phyloP scores from a whole-genome alignment of 64 coral and sea anemone genomes.

The Trachythela sp. region DNA sequence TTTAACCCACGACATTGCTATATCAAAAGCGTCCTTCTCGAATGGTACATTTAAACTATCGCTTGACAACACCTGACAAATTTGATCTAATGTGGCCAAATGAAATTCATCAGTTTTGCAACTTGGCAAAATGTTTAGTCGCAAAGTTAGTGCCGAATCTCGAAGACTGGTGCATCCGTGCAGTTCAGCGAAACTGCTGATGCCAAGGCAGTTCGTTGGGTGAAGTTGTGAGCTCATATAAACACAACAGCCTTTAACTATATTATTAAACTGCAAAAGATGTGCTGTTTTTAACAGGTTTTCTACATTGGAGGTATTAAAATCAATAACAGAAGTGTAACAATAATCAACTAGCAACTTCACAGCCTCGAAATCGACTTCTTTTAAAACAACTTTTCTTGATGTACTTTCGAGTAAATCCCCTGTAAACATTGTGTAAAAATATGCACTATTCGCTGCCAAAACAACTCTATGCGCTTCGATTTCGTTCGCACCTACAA shows the following conservation, averaged over 20 bases:
- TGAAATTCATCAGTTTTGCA: constrained; percentile 84
- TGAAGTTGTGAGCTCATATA: constrained; percentile 87
- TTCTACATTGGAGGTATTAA: constrained; percentile 83
- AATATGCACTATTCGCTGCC: constrained; percentile 91
- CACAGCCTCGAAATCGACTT: constrained; percentile 72
- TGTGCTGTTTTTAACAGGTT: constrained; percentile 75
- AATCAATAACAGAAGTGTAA: constrained; percentile 87
- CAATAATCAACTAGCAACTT: constrained; percentile 77
- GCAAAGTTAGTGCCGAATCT: constrained; percentile 61
- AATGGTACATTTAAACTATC: constrained; percentile 76
- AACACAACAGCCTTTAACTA: constrained; percentile 80
- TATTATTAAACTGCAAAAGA: constrained; percentile 80
- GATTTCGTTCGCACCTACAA: constrained; percentile 72
- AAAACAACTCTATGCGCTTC: constrained; percentile 77
- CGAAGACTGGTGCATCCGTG: constrained; percentile 69
- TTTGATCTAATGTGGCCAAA: constrained; percentile 67
- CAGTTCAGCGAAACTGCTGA: constrained; percentile 87
- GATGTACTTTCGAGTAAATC: constrained; percentile 78
- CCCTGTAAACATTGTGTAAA: constrained; percentile 96
- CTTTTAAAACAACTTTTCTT: constrained; percentile 64
- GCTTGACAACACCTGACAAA: constrained; percentile 67
- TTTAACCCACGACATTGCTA: constrained; percentile 61
- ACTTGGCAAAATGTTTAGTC: constrained; percentile 89
- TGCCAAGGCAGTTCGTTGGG: constrained; percentile 85
- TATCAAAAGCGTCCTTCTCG: constrained; percentile 94